Evolutionary conservation across 1,140 invertebrate genomes (phyloP), one percentile per base, ranked within the genome.

Genomic region (Procambarus virginalis): DNA sequence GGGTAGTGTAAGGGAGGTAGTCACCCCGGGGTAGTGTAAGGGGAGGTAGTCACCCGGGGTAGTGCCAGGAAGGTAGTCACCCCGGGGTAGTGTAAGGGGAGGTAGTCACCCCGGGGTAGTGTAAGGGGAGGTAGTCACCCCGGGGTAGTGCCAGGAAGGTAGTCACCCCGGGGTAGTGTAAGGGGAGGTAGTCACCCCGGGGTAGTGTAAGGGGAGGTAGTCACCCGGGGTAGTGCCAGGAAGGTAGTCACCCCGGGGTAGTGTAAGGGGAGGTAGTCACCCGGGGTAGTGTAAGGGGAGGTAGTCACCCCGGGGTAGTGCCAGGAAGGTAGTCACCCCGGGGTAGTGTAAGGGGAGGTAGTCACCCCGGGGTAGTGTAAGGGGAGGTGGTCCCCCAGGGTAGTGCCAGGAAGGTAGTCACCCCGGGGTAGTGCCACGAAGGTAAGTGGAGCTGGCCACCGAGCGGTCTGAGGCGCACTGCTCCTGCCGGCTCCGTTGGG

Each of bases 401-500:
- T 51, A 58, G 58, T 80, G 78, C 78, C 49, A 80, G 78, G n/a
- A 80, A 80, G 55, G 49, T 85, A 48, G 84, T 34, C 34, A 34
- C 34, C 34, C 34, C 34, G 34, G 34, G 34, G 34, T 55, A 55
- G 51, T 55, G 51, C 51, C 5, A 55, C 10, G 34, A 34, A 34
- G 34, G 34, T 34, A 34, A 34, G 73, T 75, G 84, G 84, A 76
- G 84, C 84, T 45, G 78, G 85, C 77, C 77, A 45, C 49, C 22
- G 85, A 22, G 10, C 34, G 64, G 60, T 49, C 85, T 60, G 85
- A 86, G 85, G 85, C 76, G 80, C 85, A 77, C 46, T n/a, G 58
- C 85, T 60, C 85, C 60, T 70, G 34, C 78, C 48, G 85, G 76
- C 76, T 75, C 34, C 55, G 45, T 70, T 34, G 51, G 83, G 83